Evolutionary conservation across 1,140 invertebrate species (phyloP).

Genomic region (Sitodiplosis mosellana): DNA sequence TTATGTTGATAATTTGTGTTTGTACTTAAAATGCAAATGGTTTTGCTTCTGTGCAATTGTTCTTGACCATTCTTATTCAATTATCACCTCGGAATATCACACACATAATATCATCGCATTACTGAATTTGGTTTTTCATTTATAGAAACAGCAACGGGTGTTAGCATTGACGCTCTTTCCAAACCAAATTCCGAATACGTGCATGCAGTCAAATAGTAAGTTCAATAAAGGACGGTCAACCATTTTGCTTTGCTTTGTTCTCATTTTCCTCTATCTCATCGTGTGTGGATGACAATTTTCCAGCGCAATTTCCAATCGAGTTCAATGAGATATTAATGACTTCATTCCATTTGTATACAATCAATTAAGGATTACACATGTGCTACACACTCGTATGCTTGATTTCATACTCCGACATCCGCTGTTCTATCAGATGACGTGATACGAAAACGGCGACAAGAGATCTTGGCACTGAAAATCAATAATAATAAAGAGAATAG

Average conservation of each 20-base stretch:
- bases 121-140: too few species aligned
- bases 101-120: too few species aligned
- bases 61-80: too few species aligned
- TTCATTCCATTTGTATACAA: not conserved
- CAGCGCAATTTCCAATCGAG: too few species aligned
- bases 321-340: too few species aligned
- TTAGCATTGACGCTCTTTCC: slow-evolving; percentile 50
- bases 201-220: slow-evolving; percentile 42
- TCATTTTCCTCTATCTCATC: not conserved
- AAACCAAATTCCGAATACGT: slow-evolving; percentile 54
- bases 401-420: slow-evolving; percentile 22
- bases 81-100: too few species aligned
- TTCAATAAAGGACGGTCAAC: not conserved
- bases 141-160: slow-evolving; percentile 72
- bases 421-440: slow-evolving; percentile 16
- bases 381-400: slow-evolving; percentile 15
- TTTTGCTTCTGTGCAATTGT: too few species aligned
- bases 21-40: too few species aligned
- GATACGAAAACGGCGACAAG: not conserved
- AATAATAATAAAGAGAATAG: not conserved
- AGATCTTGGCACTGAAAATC: not conserved
- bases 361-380: not conserved
- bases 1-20: too few species aligned
- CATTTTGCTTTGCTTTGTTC: not conserved
- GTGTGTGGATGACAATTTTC: too few species aligned